A percentile compares a stretch with the other conserved stretches of the same genome.
Conservation (phyloP, 2,113 vertebrate genomes). For the Vidua macroura region DNA sequence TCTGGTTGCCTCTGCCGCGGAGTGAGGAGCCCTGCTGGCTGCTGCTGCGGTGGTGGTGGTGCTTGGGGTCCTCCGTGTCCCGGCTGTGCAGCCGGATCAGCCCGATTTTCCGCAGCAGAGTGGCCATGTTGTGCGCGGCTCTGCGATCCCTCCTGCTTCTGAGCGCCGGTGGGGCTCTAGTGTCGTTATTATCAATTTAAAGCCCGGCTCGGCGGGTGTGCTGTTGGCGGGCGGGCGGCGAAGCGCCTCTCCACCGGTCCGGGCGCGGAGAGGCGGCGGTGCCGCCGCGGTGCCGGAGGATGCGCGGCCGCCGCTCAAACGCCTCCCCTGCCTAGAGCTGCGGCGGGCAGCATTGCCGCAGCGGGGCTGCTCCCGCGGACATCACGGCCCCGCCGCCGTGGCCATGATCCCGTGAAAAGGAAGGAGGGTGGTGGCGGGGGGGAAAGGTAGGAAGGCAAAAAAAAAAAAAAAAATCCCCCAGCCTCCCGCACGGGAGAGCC, state of each 20-base stretch:
- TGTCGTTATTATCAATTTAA: not conserved
- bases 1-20: slow-evolving; percentile 85
- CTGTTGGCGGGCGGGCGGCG: not conserved
- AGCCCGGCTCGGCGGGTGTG: not conserved
- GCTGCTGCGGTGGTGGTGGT: slow-evolving; percentile 75
- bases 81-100: slow-evolving; percentile 95
- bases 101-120: slow-evolving; percentile 95
- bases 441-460: not conserved
- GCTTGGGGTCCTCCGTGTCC: slow-evolving; percentile 97
- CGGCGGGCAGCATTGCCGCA: slow-evolving; percentile 15
- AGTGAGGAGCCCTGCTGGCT: slow-evolving; percentile 89
- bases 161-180: not conserved
- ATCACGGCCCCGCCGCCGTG: not conserved
- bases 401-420: not conserved
- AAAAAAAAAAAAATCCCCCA: not conserved
- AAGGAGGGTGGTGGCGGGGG: not conserved
- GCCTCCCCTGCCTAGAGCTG: not conserved
- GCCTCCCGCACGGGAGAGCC: not conserved
- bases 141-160: not conserved
- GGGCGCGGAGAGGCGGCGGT: not conserved
- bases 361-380: not conserved
- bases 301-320: slow-evolving; percentile 14
- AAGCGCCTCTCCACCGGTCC: not conserved
- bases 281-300: not conserved
- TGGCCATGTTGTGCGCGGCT: slow-evolving; percentile 83